Percentiles rank a stretch among this genome's conserved stretches.
phyloP scores from a whole-genome alignment of 2,888 invertebrate species.

The Brenthis ino region DNA sequence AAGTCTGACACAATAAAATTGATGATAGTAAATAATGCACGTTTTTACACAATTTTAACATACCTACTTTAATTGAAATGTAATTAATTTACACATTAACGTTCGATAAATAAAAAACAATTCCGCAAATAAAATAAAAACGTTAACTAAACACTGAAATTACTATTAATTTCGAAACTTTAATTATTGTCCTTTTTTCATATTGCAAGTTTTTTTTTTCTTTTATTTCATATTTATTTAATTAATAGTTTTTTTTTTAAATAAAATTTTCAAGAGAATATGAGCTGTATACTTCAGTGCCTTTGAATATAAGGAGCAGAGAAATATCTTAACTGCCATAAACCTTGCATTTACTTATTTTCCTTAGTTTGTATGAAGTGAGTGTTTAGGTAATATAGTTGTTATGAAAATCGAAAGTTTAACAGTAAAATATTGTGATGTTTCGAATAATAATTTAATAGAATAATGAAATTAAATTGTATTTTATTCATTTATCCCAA shows the following conservation, averaged over 20 bases:
- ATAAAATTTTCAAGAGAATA: too few species aligned
- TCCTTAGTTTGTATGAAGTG: constrained; percentile 50
- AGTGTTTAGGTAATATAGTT: constrained; percentile 34
- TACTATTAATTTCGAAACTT: too few species aligned
- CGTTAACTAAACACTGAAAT: not conserved
- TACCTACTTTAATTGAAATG: constrained; percentile 11
- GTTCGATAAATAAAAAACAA: too few species aligned
- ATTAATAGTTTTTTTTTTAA: too few species aligned
- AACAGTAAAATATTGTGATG: constrained; percentile 50
- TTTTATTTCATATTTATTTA: too few species aligned
- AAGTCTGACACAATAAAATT: constrained; percentile 39
- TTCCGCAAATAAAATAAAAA: too few species aligned
- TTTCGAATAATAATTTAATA: constrained; percentile 46
- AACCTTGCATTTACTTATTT: constrained; percentile 64
- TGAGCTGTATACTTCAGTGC: not conserved
- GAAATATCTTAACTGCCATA: constrained; percentile 60
- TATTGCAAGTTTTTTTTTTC: too few species aligned
- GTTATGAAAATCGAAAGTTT: constrained; percentile 54
- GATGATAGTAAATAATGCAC: constrained; percentile 30
- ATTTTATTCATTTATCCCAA: constrained; percentile 21
- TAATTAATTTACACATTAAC: not conserved
- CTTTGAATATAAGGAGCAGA: constrained; percentile 20
- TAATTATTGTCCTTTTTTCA: too few species aligned
- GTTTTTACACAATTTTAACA: constrained; percentile 39
- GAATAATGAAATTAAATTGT: constrained; percentile 24